A percentile compares a stretch with the other conserved stretches of the same genome.
Evolutionary conservation across 2,888 invertebrate species (phyloP).

Genomic region (Mesorhabditis sp.): DNA sequence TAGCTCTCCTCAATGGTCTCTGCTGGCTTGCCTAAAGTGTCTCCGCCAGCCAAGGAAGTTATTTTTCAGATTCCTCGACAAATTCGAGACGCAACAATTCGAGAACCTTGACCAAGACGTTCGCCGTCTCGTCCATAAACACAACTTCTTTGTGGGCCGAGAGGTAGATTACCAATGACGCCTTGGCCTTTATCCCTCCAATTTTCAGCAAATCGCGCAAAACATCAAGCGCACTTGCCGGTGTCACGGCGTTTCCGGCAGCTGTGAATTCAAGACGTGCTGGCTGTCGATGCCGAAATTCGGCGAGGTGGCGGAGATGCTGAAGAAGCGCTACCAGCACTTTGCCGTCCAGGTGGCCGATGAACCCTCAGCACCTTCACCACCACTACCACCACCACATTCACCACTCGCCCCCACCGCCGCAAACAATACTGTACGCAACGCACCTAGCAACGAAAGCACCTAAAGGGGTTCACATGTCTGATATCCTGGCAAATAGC

Average conservation of each 20-base stretch:
- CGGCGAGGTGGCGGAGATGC: conserved; percentile 62
- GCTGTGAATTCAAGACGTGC: conserved; percentile 67
- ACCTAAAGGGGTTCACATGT: no score
- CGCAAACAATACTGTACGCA: no score
- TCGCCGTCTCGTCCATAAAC: conserved; percentile 88
- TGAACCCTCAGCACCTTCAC: background rate
- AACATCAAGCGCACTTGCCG: conserved; percentile 65
- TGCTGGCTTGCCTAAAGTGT: background rate
- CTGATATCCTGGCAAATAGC: no score
- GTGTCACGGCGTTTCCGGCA: conserved; percentile 67
- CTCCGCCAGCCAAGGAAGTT: background rate
- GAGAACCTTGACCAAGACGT: conserved; percentile 60
- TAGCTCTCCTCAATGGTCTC: no score
- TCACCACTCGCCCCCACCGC: no score
- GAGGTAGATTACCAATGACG: conserved; percentile 68
- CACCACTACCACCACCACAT: background rate
- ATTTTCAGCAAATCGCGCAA: conserved; percentile 41
- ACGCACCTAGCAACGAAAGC: no score
- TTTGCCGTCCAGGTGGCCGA: conserved; percentile 62
- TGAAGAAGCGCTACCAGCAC: conserved; percentile 64
- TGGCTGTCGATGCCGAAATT: conserved; percentile 66
- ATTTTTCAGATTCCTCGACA: conserved; percentile 37
- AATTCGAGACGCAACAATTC: conserved; percentile 35
- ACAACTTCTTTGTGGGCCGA: conserved; percentile 90
- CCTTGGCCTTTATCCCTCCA: background rate